These are phyloP conservation scores for Neodon shergylaensis DNA, from an alignment of 2,113 vertebrate genomes.

Conservation along the genomic window DNA sequence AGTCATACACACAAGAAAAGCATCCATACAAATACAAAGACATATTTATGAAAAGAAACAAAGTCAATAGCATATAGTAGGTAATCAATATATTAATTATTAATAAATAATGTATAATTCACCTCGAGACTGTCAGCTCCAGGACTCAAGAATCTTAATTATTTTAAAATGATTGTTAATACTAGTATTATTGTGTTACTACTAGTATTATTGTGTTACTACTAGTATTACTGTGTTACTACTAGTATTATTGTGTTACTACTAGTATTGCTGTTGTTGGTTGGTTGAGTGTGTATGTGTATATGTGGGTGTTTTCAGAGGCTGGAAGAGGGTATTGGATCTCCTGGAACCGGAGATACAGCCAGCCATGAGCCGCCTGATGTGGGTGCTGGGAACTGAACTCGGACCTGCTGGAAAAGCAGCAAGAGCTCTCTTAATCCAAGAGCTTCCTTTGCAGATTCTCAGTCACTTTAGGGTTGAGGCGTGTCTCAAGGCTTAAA, in stretches of 20 bases:
- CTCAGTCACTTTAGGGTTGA: background rate
- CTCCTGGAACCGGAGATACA: background rate
- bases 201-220: too few relatives aligned
- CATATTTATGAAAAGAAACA: background rate
- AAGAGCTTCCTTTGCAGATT: too few relatives aligned
- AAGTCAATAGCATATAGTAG: background rate
- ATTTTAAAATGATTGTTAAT: background rate
- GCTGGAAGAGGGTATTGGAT: background rate
- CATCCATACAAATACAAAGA: background rate
- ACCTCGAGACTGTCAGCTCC: background rate
- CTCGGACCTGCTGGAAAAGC: background rate
- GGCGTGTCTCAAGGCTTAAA: background rate
- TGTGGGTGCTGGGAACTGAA: background rate
- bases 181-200: background rate
- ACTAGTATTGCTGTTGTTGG: background rate
- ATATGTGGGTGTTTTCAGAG: background rate
- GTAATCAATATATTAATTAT: background rate
- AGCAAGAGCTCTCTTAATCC: background rate
- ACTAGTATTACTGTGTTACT: too few relatives aligned
- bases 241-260: too few relatives aligned
- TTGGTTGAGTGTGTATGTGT: background rate
- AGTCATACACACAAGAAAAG: background rate
- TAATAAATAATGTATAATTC: background rate
- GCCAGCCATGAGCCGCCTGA: too few relatives aligned
- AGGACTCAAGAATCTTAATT: background rate